Evolutionary conservation across 30 jellyfish, hydroid and myxozoan species (phyloP), one percentile per base, ranked within the genome.

Genomic region (Hydractinia echinata): DNA sequence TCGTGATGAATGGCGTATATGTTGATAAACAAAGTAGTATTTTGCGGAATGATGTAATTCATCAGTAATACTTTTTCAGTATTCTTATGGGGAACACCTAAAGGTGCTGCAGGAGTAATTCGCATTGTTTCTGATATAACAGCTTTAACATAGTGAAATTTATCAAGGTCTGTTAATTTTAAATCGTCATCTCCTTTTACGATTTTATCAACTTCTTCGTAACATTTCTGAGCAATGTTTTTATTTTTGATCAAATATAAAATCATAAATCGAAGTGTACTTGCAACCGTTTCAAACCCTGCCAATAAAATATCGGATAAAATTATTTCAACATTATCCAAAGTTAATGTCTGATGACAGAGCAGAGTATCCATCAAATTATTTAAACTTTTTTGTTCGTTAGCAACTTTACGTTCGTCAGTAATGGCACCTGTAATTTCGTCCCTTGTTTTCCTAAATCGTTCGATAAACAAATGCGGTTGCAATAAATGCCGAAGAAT

Each of bases 1-100:
- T 71, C 81, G 66, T 71, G 7, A 52, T 71, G 81, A 30, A 71
- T 52, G 67, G 81, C 81, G 66, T 71, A 71, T 15, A 71, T 6
- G 81, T 71, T 71, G 49, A 71, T 6, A n/a, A 71, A n/a, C 18
- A 71, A 8, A 5, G 81, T 8, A 8, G 81, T 71, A 14, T 52
- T 52, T 71, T 5, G 39, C 51, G 81, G 81, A 71, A 71, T 71
- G n/a, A 14, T 5, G 81, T n/a, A 71, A 0, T 60, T 68, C 8
- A 20, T 14, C 18, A 19, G 81, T 7, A 19, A 55, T n/a, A n/a
- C n/a, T n/a, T n/a, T n/a, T n/a, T n/a, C n/a, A n/a, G n/a, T n/a
- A n/a, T n/a, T n/a, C n/a, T n/a, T 15, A 50, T 71, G 81, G 13
- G 81, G 81, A 7, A 52, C 9, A 19, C 55, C 81, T 30, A 71